Base-by-base conservation (phyloP, 2,888 invertebrate species). In the Megalurothrips usitatus region DNA sequence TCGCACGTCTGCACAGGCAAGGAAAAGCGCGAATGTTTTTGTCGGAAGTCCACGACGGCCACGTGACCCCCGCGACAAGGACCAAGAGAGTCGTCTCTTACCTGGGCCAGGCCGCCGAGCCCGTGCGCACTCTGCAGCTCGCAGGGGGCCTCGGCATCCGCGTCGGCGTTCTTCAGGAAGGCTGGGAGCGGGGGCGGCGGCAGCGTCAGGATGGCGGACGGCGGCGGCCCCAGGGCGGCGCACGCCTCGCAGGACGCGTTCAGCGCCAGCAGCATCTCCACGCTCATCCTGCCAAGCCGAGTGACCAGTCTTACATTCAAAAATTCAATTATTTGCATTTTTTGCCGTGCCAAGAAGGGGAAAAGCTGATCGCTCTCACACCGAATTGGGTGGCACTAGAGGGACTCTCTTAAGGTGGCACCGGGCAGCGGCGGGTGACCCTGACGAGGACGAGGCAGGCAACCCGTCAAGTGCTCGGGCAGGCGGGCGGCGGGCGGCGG, bases 101-200 rank as follows among this genome's bases (percentile, higher is more conserved):
- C 19, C 84, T 83, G 78, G 89, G n/a, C 89, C 87, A 4, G 92
- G 91, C 80, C 91, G 89, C 85, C 93, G 92, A 0, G 92, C 91
- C 63, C 92, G 91, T 23, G 91, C 90, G 83, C 91, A 81, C 90
- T 90, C 68, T 68, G 68, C 68, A 23, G 68, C 23, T 75, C 10
- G 82, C 81, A 14, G 87, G 87, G 82, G 85, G 87, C 81, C 88
- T 88, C 23, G 86, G 85, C 48, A 68, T 3, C 79, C 81, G 75
- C 28, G 78, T 34, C 81, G 89, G 83, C 10, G 52, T 68, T 23
- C 85, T 80, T 68, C 81, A 96, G 88, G 87, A 94, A 95, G 0
- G 92, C 90, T 4, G 95, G 95, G 84, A 94, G 89, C 0, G 95
- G 96, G 0, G 96, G 96, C 78, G 96, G 96, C 11, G 96, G 96